These are phyloP conservation scores for Gobio occitaniae DNA, from an alignment of 2,797 vertebrate species.

Conservation along the genomic window DNA sequence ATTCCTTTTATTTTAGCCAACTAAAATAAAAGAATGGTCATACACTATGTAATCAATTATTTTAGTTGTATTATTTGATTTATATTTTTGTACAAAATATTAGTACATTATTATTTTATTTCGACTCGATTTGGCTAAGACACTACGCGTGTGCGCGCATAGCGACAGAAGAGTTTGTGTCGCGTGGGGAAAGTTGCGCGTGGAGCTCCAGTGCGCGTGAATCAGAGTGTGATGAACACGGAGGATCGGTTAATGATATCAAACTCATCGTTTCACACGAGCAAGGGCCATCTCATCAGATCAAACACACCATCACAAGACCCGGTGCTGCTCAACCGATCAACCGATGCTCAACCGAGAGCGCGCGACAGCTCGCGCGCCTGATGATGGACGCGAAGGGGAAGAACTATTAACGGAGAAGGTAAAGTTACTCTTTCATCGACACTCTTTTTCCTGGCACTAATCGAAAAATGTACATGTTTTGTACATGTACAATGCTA, in stretches of 20 bases:
- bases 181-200: conserved; percentile 40
- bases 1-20: not conserved
- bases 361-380: not conserved
- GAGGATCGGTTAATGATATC: conserved; percentile 1
- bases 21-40: not conserved
- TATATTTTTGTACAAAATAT: too few relatives aligned
- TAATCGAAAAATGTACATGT: too few relatives aligned
- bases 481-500: not conserved
- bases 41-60: not conserved
- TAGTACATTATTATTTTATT: not conserved
- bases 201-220: conserved; percentile 21
- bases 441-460: not conserved
- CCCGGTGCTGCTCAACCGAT: conserved; percentile 12
- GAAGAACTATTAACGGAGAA: conserved; percentile 50
- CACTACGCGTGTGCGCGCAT: not conserved
- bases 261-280: conserved; percentile 26
- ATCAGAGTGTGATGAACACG: conserved; percentile 15
- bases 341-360: conserved; percentile 16
- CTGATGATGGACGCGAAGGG: conserved; percentile 40
- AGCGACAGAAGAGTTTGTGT: conserved; percentile 10
- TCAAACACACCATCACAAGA: conserved; percentile 3
- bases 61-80: not conserved
- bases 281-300: conserved; percentile 17
- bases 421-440: conserved; percentile 52
- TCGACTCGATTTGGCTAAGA: not conserved